These are phyloP conservation scores for Drosophila subobscura DNA, from an alignment of 1,140 invertebrate genomes.

Conservation along the genomic window DNA sequence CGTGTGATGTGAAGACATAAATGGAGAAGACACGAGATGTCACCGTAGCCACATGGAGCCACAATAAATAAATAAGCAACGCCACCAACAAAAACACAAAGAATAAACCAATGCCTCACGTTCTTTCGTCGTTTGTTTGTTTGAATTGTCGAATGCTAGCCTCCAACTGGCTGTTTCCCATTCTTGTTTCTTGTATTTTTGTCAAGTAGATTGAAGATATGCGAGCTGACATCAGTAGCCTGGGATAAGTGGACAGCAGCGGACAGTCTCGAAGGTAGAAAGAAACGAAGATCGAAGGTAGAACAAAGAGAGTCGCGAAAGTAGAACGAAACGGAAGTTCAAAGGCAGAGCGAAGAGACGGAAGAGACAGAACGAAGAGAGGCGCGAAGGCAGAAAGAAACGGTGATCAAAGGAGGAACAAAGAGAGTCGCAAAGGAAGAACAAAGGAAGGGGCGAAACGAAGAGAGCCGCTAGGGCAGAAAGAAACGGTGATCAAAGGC, in stretches of 20 bases:
- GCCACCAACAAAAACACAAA: conserved; percentile 35
- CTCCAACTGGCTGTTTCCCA: conserved; percentile 13
- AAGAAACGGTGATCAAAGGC: too few relatives aligned
- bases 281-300: conserved; percentile 11
- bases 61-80: conserved; percentile 77
- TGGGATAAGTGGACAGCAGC: conserved; percentile 47
- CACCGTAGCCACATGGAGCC: conserved; percentile 59
- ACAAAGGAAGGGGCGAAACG: too few relatives aligned
- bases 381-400: too few relatives aligned
- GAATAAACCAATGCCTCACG: conserved; percentile 21
- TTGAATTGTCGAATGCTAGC: neutral
- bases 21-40: conserved; percentile 54
- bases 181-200: conserved; percentile 41
- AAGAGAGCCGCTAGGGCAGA: too few relatives aligned
- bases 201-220: conserved; percentile 60
- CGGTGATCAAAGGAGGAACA: too few relatives aligned
- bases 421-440: too few relatives aligned
- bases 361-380: too few relatives aligned
- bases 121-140: conserved; percentile 50
- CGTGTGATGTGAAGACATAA: neutral
- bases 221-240: conserved; percentile 47
- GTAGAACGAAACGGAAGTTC: too few relatives aligned
- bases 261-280: conserved; percentile 1
- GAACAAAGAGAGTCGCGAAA: too few relatives aligned
- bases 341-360: too few relatives aligned